Conservation (phyloP, 2,113 vertebrate species). For the Sorex araneus region DNA sequence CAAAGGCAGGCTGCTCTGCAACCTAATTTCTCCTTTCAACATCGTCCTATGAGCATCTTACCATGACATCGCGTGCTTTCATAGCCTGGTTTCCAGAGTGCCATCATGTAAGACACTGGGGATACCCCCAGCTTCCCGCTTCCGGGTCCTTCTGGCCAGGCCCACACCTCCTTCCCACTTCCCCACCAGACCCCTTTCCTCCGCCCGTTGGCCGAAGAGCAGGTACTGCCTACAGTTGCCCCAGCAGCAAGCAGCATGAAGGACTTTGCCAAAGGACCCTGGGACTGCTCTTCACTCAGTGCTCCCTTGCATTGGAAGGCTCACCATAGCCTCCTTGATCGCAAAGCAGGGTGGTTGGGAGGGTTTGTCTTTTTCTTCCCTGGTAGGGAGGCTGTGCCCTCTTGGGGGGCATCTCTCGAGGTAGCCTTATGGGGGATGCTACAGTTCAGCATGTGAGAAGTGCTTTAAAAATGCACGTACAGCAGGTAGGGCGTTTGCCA, state of each 20-base stretch:
- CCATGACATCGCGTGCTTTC: background rate
- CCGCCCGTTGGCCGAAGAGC: too few relatives aligned
- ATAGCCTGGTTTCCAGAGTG: background rate
- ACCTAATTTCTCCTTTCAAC: background rate
- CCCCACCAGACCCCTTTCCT: background rate
- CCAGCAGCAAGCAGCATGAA: background rate
- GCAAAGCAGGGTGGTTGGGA: background rate
- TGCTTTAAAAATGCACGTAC: too few relatives aligned
- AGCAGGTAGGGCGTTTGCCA: too few relatives aligned
- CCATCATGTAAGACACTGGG: background rate
- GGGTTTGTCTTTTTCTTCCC: background rate
- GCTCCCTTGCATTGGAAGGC: background rate
- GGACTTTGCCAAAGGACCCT: background rate
- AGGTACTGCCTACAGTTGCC: background rate
- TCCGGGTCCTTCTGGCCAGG: too few relatives aligned
- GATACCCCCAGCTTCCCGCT: background rate
- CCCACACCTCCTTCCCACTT: background rate
- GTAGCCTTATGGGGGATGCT: too few relatives aligned
- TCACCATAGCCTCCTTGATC: background rate
- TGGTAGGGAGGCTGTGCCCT: slow-evolving; percentile 37
- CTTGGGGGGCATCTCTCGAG: background rate
- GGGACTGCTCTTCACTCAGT: background rate
- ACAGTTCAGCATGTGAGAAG: too few relatives aligned
- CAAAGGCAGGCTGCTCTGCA: background rate
- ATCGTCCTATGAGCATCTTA: background rate